phyloP scores from a whole-genome alignment of 2,113 vertebrate species.

The Channa maculata region DNA sequence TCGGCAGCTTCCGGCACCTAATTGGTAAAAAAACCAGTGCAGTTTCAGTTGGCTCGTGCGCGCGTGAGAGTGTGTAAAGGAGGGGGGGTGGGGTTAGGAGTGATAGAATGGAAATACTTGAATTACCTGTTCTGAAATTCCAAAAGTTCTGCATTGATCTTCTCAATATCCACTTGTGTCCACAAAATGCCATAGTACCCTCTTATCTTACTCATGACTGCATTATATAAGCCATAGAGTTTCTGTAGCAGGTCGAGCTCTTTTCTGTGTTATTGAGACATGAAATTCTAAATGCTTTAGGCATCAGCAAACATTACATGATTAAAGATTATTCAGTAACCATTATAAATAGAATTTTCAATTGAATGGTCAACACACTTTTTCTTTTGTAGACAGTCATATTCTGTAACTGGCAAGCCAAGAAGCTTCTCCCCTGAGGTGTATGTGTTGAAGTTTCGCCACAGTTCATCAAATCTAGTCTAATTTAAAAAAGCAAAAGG shows the following conservation, averaged over 20 bases:
- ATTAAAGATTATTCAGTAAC: background rate
- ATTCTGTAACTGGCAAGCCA: slow-evolving; percentile 87
- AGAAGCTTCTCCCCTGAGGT: slow-evolving; percentile 89
- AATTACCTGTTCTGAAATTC: slow-evolving; percentile 86
- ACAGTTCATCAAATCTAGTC: slow-evolving; percentile 88
- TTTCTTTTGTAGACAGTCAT: slow-evolving; percentile 77
- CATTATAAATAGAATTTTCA: background rate
- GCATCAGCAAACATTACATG: too few species aligned
- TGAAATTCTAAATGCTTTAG: too few species aligned
- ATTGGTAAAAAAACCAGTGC: background rate
- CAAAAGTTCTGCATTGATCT: slow-evolving; percentile 86
- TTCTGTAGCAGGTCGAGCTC: slow-evolving; percentile 89
- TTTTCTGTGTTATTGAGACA: slow-evolving; percentile 41
- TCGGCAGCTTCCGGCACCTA: slow-evolving; percentile 62
- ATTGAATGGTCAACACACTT: slow-evolving; percentile 36
- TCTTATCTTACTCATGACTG: slow-evolving; percentile 85
- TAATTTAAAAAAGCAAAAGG: slow-evolving; percentile 54
- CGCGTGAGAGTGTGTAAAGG: background rate
- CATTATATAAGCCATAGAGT: slow-evolving; percentile 88
- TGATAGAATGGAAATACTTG: background rate
- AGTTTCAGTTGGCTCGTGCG: too few species aligned
- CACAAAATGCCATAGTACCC: slow-evolving; percentile 87
- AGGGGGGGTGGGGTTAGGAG: background rate
- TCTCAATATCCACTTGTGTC: slow-evolving; percentile 87
- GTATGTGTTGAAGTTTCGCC: slow-evolving; percentile 85